These are phyloP conservation scores for Leptopilina boulardi DNA, from an alignment of 1,140 invertebrate species.

Conservation along the genomic window DNA sequence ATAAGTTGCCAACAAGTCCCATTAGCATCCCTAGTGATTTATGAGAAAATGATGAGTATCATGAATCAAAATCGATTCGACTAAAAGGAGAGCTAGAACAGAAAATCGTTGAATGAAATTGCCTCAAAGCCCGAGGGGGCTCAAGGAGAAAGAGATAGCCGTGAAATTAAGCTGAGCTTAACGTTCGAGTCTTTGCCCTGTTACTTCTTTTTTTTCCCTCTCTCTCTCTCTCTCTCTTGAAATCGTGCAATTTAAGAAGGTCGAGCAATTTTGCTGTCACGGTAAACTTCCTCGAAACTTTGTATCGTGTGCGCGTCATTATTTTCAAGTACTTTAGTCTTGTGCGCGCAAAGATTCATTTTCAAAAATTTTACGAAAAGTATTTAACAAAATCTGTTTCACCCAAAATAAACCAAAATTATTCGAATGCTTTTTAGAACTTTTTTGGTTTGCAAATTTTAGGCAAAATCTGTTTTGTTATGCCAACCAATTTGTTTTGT, in stretches of 20 bases:
- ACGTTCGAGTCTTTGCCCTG: constrained; percentile 26
- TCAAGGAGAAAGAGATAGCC: constrained; percentile 13
- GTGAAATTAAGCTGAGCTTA: constrained; percentile 31
- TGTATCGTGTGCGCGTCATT: constrained; percentile 24
- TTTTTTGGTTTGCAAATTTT: too few species aligned
- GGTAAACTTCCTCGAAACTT: constrained; percentile 25
- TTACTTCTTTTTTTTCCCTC: not conserved
- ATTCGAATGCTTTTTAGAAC: too few species aligned
- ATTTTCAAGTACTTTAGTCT: constrained; percentile 14
- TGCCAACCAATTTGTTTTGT: too few species aligned
- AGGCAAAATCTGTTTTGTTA: too few species aligned
- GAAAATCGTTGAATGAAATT: constrained; percentile 33
- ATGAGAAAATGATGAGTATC: constrained; percentile 33
- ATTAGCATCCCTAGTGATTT: constrained; percentile 23
- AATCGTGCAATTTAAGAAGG: constrained; percentile 32
- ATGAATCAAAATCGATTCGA: constrained; percentile 30
- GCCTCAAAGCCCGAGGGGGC: constrained; percentile 4
- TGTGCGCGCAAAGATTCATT: not conserved
- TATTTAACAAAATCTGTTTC: too few species aligned
- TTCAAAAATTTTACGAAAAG: too few species aligned
- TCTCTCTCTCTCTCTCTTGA: not conserved
- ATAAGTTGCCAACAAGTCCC: constrained; percentile 7
- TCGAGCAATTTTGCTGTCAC: constrained; percentile 32
- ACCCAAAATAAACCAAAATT: too few species aligned
- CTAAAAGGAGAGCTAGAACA: constrained; percentile 28